phyloP scores from a whole-genome alignment of 2,113 vertebrate genomes.

The Apodemus speciosus region DNA sequence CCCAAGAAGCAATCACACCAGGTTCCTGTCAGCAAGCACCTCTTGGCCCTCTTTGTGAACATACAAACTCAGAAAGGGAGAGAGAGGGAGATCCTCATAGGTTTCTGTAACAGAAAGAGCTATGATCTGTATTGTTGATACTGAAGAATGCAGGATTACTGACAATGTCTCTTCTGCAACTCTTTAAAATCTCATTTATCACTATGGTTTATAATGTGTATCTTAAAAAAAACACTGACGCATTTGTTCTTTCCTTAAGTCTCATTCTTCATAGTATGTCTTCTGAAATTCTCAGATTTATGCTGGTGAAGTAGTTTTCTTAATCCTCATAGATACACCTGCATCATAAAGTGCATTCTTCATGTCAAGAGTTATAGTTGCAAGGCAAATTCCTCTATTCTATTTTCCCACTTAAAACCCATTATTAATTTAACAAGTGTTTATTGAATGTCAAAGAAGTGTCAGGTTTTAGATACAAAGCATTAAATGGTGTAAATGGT shows the following conservation, averaged over 20 bases:
- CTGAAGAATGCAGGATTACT: background rate
- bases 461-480: background rate
- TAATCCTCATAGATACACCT: background rate
- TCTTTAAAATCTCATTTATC: background rate
- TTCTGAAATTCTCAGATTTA: background rate
- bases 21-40: no score
- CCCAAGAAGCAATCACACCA: no score
- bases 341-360: background rate
- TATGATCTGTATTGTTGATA: background rate
- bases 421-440: background rate
- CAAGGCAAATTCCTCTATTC: background rate
- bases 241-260: background rate
- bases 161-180: background rate
- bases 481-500: background rate
- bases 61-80: background rate
- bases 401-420: background rate
- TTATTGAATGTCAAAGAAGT: background rate
- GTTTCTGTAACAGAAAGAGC: background rate
- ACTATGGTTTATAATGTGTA: background rate
- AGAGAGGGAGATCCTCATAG: background rate
- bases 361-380: background rate
- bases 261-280: background rate
- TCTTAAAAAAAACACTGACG: background rate
- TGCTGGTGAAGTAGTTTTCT: background rate
- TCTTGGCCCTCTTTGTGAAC: background rate